These are phyloP conservation scores for Drosophila fulvimacula DNA, from an alignment of 2,888 invertebrate genomes.

Conservation along the genomic window DNA sequence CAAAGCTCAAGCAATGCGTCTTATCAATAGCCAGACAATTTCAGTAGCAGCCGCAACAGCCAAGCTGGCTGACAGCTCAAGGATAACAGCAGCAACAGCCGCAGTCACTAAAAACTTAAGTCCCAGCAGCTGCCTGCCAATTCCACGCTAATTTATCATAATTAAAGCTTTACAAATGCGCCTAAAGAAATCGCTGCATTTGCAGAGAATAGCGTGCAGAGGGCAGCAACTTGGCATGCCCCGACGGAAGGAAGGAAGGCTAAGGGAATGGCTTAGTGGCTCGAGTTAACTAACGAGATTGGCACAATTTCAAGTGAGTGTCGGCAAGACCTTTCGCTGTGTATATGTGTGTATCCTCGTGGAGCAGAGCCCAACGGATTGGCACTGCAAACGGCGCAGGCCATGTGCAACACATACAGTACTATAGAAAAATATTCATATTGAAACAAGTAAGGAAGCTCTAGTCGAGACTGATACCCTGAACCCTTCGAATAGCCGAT, in stretches of 20 bases:
- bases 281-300: constrained; percentile 61
- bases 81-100: constrained; percentile 54
- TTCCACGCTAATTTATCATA: constrained; percentile 68
- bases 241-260: constrained; percentile 3
- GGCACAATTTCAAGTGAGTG: constrained; percentile 62
- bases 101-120: constrained; percentile 16
- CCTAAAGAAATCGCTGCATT: constrained; percentile 16
- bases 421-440: constrained; percentile 1
- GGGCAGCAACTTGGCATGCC: neutral
- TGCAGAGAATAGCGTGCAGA: neutral
- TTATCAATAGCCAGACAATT: constrained; percentile 70
- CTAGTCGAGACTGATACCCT: too few species aligned
- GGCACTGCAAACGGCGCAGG: constrained; percentile 36
- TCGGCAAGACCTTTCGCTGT: constrained; percentile 24
- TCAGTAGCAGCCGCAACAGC: constrained; percentile 23
- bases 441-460: too few species aligned
- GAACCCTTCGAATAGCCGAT: too few species aligned
- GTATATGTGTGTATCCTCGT: neutral
- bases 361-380: constrained; percentile 9
- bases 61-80: constrained; percentile 66
- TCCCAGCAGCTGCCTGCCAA: constrained; percentile 36
- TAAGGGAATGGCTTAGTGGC: neutral
- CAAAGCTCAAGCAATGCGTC: constrained; percentile 64
- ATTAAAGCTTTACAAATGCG: constrained; percentile 60
- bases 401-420: constrained; percentile 17